phyloP scores from a whole-genome alignment of 1,140 invertebrate genomes.

The Scaptomyza graminum region DNA sequence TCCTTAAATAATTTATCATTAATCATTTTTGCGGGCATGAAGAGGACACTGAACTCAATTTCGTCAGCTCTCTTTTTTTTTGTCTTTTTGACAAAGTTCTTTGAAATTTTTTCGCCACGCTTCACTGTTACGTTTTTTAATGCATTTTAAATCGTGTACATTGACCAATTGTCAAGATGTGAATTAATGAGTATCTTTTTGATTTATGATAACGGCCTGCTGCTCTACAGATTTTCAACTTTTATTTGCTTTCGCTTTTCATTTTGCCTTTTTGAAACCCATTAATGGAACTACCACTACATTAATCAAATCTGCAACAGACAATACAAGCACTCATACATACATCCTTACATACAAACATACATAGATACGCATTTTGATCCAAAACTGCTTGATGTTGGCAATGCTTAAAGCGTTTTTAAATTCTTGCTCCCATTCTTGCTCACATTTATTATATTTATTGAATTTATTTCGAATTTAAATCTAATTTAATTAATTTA shows the following conservation, averaged over 20 bases:
- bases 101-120: constrained; percentile 23
- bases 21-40: constrained; percentile 63
- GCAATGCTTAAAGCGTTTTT: too few species aligned
- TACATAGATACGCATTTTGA: neutral
- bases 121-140: constrained; percentile 50
- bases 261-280: constrained; percentile 31
- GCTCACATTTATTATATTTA: too few species aligned
- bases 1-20: constrained; percentile 71
- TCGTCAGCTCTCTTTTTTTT: constrained; percentile 13
- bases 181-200: constrained; percentile 65
- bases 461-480: too few species aligned
- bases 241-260: constrained; percentile 30
- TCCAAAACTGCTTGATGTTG: neutral
- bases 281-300: constrained; percentile 38
- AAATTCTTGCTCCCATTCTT: too few species aligned
- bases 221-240: constrained; percentile 19
- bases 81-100: constrained; percentile 17
- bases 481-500: too few species aligned
- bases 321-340: too few species aligned
- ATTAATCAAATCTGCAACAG: constrained; percentile 55
- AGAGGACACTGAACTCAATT: constrained; percentile 32
- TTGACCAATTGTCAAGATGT: constrained; percentile 71
- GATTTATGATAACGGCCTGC: constrained; percentile 57
- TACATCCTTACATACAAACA: too few species aligned
- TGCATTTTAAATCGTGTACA: constrained; percentile 71